These are phyloP conservation scores for Balaenoptera acutorostrata DNA, from an alignment of 2,113 vertebrate genomes.

Conservation along the genomic window DNA sequence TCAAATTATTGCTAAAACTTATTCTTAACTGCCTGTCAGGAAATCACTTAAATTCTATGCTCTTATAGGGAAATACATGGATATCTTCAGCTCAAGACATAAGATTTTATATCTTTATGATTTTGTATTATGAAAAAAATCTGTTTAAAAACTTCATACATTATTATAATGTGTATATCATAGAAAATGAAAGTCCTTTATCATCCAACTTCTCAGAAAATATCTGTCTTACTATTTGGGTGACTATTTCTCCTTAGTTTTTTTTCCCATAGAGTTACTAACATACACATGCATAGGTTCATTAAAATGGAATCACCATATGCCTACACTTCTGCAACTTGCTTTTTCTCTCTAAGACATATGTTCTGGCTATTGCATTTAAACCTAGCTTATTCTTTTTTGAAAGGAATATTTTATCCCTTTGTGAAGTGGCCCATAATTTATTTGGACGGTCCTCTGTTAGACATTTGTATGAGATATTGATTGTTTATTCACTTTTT, in stretches of 20 bases:
- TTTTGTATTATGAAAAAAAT: not conserved
- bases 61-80: not conserved
- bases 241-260: not conserved
- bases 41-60: not conserved
- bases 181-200: constrained; percentile 1
- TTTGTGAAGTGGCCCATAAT: not conserved
- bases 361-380: not conserved
- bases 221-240: not conserved
- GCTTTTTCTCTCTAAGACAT: not conserved
- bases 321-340: not conserved
- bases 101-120: not conserved
- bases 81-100: not conserved
- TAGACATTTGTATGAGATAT: not conserved
- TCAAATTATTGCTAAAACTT: constrained; percentile 21
- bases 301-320: not conserved
- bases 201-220: not conserved
- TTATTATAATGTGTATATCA: not conserved
- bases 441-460: not conserved
- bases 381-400: not conserved
- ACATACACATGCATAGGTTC: not conserved
- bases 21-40: not conserved
- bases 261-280: not conserved
- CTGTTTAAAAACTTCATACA: not conserved
- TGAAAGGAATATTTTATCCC: not conserved
- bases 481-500: not conserved